These are phyloP conservation scores for Poeciliopsis retropinna DNA, from an alignment of 2,113 vertebrate genomes.

Conservation along the genomic window DNA sequence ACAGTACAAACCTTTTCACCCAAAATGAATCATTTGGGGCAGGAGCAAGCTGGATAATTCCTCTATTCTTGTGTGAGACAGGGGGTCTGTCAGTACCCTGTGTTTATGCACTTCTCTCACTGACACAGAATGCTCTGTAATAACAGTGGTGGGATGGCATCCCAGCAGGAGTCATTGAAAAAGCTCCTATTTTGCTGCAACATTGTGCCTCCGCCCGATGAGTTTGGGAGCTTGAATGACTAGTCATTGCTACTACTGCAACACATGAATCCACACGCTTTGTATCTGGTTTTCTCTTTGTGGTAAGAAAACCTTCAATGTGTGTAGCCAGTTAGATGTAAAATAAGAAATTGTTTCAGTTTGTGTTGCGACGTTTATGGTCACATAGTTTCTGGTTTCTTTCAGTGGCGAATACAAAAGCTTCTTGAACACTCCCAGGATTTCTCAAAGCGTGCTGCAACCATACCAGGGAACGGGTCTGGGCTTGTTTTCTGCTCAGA, in stretches of 20 bases:
- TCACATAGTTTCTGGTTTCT: conserved; percentile 17
- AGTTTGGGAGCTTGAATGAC: conserved; percentile 57
- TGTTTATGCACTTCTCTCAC: conserved; percentile 71
- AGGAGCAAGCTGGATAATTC: conserved; percentile 53
- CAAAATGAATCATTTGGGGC: conserved; percentile 29
- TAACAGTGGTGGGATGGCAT: conserved; percentile 71
- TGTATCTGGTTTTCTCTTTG: not conserved
- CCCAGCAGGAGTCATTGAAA: conserved; percentile 69
- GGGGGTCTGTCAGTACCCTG: conserved; percentile 67
- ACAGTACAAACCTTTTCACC: conserved; percentile 23
- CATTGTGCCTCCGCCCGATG: conserved; percentile 54
- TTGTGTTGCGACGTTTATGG: conserved; percentile 1
- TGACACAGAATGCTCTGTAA: conserved; percentile 73
- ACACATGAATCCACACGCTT: not conserved
- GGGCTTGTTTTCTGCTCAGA: conserved; percentile 61
- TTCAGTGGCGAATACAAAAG: conserved; percentile 23
- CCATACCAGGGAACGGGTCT: conserved; percentile 49
- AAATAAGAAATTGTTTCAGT: conserved; percentile 39
- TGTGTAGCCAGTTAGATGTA: conserved; percentile 26
- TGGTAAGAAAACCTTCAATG: conserved; percentile 7
- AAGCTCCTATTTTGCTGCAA: conserved; percentile 50
- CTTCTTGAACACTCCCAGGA: conserved; percentile 46
- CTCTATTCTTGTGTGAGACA: conserved; percentile 53
- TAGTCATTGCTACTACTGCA: conserved; percentile 8
- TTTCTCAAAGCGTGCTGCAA: conserved; percentile 31